A percentile compares a stretch with the other conserved stretches of the same genome.
Evolutionary conservation across 2,888 invertebrate genomes (phyloP).

Genomic region (Ernsta delagoae): DNA sequence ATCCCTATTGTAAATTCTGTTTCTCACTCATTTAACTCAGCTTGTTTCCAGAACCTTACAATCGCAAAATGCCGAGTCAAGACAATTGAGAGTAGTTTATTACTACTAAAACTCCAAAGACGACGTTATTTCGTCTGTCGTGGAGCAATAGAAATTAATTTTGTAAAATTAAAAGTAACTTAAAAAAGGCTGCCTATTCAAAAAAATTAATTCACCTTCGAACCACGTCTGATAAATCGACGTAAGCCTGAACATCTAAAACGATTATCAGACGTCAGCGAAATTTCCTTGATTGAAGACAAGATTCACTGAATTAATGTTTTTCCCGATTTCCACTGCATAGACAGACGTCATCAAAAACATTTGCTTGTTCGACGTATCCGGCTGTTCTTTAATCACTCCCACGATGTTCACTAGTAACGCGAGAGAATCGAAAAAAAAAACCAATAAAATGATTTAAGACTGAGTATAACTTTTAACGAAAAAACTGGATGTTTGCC

Average conservation of each 20-base stretch:
- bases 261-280: background rate
- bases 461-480: slow-evolving; percentile 27
- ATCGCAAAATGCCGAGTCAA: too few relatives aligned
- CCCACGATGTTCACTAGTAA: slow-evolving; percentile 10
- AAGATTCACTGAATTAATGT: slow-evolving; percentile 8
- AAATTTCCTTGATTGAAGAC: background rate
- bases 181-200: background rate
- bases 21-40: too few relatives aligned
- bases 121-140: too few relatives aligned
- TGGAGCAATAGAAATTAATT: too few relatives aligned
- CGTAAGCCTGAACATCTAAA: background rate
- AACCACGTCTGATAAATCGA: background rate
- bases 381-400: background rate
- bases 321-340: background rate
- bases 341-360: too few relatives aligned
- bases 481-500: slow-evolving; percentile 28
- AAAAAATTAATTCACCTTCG: background rate
- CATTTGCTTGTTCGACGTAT: too few relatives aligned
- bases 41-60: too few relatives aligned
- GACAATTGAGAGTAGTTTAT: too few relatives aligned
- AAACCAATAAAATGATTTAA: slow-evolving; percentile 25
- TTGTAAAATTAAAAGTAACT: too few relatives aligned
- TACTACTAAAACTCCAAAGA: too few relatives aligned
- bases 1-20: too few relatives aligned
- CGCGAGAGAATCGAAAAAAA: slow-evolving; percentile 10